These are phyloP conservation scores for Tetramorium parvispinum DNA, from an alignment of 1,140 invertebrate species.

Conservation along the genomic window DNA sequence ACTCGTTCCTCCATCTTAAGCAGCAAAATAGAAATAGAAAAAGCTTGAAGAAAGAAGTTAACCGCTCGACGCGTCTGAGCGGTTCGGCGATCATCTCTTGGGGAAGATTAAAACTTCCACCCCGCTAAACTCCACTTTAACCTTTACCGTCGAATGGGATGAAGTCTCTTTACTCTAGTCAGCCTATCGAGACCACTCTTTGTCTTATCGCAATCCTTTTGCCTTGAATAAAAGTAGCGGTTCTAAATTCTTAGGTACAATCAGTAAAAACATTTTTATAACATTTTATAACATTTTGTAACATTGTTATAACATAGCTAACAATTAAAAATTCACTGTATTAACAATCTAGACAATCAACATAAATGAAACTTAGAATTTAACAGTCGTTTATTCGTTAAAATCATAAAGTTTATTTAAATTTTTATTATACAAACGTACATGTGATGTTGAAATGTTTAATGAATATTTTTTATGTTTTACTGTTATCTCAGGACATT, in stretches of 20 bases:
- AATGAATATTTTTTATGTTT: neutral
- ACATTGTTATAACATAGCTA: slow-evolving; percentile 62
- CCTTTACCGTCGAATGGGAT: slow-evolving; percentile 44
- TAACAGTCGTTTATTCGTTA: neutral
- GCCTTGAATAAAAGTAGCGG: slow-evolving; percentile 30
- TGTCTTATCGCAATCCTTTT: slow-evolving; percentile 22
- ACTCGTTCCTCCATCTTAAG: slow-evolving; percentile 27
- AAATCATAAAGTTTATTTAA: neutral
- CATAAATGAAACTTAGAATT: neutral
- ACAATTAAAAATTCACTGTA: neutral
- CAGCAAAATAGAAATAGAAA: slow-evolving; percentile 53
- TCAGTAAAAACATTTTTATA: slow-evolving; percentile 69
- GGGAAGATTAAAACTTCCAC: slow-evolving; percentile 76
- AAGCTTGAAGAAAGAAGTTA: slow-evolving; percentile 59
- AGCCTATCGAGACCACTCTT: slow-evolving; percentile 36
- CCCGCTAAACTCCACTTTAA: slow-evolving; percentile 69
- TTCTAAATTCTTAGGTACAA: slow-evolving; percentile 76
- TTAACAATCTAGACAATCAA: neutral
- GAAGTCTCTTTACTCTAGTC: slow-evolving; percentile 12
- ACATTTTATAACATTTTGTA: no score
- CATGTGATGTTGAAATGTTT: neutral
- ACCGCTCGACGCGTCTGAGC: slow-evolving; percentile 41
- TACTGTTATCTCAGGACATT: neutral
- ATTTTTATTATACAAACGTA: neutral
- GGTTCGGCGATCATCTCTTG: slow-evolving; percentile 71